A percentile compares a stretch with the other conserved stretches of the same genome.
phyloP scores from a whole-genome alignment of 2,113 vertebrate species.

The Nymphicus hollandicus region DNA sequence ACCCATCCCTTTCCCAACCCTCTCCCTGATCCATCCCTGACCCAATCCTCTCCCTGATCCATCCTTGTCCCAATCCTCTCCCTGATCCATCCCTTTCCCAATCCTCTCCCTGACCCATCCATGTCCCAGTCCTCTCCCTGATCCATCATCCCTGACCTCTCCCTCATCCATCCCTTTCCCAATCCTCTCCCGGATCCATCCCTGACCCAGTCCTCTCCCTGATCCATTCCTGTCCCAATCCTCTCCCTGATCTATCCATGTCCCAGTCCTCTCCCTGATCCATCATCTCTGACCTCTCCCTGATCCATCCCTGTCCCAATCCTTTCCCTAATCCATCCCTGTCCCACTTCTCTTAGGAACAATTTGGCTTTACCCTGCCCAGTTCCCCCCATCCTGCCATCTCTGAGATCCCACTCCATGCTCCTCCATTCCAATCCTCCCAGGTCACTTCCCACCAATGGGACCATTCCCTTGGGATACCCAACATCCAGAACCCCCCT shows the following conservation, averaged over 20 bases:
- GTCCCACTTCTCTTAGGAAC: not conserved
- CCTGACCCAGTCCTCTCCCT: not conserved
- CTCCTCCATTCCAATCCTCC: not conserved
- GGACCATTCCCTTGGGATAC: not conserved
- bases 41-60: accelerated
- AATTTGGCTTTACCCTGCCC: not conserved
- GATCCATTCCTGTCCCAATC: accelerated
- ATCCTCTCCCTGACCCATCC: not conserved
- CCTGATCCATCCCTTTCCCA: no score
- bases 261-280: no score
- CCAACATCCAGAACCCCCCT: accelerated
- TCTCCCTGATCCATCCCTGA: no score
- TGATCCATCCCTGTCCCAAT: accelerated
- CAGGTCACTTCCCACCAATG: not conserved
- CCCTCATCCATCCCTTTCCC: accelerated
- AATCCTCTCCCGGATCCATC: accelerated
- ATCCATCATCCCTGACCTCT: no score
- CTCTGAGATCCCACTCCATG: not conserved
- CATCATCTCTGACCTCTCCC: no score
- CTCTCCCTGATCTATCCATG: no score
- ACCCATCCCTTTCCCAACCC: no score
- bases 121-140: no score
- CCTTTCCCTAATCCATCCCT: not conserved
- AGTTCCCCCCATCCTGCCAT: not conserved
- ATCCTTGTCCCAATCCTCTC: no score